Percentiles rank a stretch among this genome's conserved stretches.
These are phyloP conservation scores for Malurus splendens DNA, from an alignment of 2,797 vertebrate species.

Conservation along the genomic window DNA sequence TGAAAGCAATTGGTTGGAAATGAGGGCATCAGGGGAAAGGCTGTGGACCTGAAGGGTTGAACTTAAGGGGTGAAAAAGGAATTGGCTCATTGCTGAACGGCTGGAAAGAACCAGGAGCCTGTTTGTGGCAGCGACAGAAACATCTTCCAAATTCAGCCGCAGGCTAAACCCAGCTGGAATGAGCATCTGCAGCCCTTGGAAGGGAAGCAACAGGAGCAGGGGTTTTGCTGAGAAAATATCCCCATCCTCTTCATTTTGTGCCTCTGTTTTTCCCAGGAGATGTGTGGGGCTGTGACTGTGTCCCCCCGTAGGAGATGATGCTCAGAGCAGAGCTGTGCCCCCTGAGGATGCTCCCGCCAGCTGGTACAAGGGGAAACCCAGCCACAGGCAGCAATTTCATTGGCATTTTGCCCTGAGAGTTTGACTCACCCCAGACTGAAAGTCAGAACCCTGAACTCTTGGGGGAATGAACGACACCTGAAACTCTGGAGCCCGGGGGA, in stretches of 20 bases:
- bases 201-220: not conserved
- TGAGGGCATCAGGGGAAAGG: not conserved
- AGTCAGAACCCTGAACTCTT: not conserved
- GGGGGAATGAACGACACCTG: too few relatives aligned
- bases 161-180: not conserved
- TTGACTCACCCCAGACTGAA: not conserved
- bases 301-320: accelerated
- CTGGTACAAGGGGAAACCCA: not conserved
- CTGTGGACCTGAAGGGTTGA: not conserved
- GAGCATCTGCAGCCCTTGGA: not conserved
- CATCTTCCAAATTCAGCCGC: not conserved
- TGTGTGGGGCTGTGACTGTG: accelerated
- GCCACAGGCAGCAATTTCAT: not conserved
- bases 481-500: accelerated
- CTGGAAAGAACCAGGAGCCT: not conserved
- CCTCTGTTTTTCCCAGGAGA: not conserved
- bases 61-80: not conserved
- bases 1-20: not conserved
- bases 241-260: not conserved
- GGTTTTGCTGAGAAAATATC: not conserved
- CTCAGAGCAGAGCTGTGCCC: not conserved
- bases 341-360: accelerated
- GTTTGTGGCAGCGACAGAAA: not conserved
- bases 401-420: not conserved
- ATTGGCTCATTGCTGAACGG: not conserved